Evolutionary conservation across 1,140 invertebrate species (phyloP).

Genomic region (Zaprionus camerounensis): DNA sequence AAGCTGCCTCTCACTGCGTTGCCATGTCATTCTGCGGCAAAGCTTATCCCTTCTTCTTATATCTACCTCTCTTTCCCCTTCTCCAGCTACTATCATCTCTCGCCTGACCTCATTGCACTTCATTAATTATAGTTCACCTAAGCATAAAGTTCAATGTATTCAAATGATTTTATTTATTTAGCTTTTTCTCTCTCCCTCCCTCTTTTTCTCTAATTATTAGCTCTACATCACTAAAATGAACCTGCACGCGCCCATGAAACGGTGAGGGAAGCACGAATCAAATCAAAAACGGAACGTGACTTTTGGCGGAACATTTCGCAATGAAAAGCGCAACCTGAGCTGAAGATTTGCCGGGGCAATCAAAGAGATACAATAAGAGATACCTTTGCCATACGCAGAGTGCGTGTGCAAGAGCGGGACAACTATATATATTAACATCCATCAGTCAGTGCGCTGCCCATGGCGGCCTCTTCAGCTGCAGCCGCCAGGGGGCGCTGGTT

Average conservation of each 20-base stretch:
- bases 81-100: neutral
- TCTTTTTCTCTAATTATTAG: slow-evolving; percentile 17
- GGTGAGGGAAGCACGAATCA: slow-evolving; percentile 38
- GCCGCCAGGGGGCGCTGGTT: slow-evolving; percentile 14
- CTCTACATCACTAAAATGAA: slow-evolving; percentile 50
- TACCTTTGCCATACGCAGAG: neutral
- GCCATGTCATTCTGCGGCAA: neutral
- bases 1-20: neutral
- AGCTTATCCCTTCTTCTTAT: neutral
- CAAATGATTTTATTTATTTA: slow-evolving; percentile 32
- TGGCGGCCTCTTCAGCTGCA: slow-evolving; percentile 45
- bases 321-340: slow-evolving; percentile 63
- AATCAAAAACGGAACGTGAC: slow-evolving; percentile 74
- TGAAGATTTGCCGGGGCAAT: slow-evolving; percentile 52
- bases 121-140: slow-evolving; percentile 25
- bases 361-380: slow-evolving; percentile 39
- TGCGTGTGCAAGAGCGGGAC: slow-evolving; percentile 8
- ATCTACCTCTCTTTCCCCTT: neutral
- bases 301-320: slow-evolving; percentile 66
- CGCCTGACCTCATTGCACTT: neutral
- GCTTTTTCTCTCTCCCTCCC: neutral
- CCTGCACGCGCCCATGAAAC: slow-evolving; percentile 35
- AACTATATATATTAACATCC: slow-evolving; percentile 19
- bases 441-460: slow-evolving; percentile 19
- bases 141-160: slow-evolving; percentile 45